Percentiles rank a stretch among this genome's conserved stretches.
Evolutionary conservation across 2,113 vertebrate species (phyloP).

Genomic region (Pholis gunnellus): DNA sequence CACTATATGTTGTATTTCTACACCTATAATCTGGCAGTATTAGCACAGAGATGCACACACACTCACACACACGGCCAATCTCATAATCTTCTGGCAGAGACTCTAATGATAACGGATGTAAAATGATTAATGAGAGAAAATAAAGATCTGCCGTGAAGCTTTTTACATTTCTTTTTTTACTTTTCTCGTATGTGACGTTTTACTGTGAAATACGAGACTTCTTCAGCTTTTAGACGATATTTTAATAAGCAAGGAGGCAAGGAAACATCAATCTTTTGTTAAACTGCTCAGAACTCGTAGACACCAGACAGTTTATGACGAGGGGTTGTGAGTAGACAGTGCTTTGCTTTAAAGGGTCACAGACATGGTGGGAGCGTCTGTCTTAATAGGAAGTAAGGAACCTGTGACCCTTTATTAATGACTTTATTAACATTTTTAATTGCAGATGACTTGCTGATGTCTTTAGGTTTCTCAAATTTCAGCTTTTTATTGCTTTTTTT

Average conservation of each 20-base stretch:
- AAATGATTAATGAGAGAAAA: neutral
- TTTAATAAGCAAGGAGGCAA: neutral
- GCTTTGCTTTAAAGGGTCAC: slow-evolving; percentile 9
- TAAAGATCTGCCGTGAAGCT: neutral
- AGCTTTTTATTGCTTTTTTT: neutral
- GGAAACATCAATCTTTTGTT: neutral
- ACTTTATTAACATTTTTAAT: slow-evolving; percentile 9
- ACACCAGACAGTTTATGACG: neutral
- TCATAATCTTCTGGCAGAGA: too few species aligned
- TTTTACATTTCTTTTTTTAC: neutral
- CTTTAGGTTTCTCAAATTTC: neutral
- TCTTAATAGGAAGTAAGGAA: slow-evolving; percentile 24
- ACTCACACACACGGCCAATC: too few species aligned
- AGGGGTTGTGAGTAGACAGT: neutral
- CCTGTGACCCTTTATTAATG: slow-evolving; percentile 9
- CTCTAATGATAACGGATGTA: too few species aligned
- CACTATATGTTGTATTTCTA: too few species aligned
- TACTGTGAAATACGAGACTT: neutral
- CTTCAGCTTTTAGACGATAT: neutral
- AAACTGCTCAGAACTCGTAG: neutral
- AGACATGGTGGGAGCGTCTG: neutral
- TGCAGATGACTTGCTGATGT: neutral
- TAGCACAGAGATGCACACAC: too few species aligned
- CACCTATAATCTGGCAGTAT: too few species aligned
- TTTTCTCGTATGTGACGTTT: neutral